These are phyloP conservation scores for Corythaixoides concolor DNA, from an alignment of 2,113 vertebrate genomes.

Conservation along the genomic window DNA sequence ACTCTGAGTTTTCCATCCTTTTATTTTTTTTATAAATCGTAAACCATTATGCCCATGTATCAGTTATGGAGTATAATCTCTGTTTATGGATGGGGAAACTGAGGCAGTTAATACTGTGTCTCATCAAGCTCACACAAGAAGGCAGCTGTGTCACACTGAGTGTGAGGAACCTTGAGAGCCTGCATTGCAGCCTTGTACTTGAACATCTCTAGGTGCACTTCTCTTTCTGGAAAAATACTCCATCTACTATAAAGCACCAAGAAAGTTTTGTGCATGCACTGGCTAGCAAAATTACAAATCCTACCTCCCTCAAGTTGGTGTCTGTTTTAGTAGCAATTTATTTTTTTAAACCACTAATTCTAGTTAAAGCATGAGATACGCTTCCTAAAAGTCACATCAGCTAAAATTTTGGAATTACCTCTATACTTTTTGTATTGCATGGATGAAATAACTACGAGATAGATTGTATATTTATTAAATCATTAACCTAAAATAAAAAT, in stretches of 20 bases:
- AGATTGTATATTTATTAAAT: neutral
- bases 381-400: neutral
- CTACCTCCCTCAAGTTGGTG: neutral
- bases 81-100: neutral
- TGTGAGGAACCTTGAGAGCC: neutral
- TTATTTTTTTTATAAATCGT: neutral
- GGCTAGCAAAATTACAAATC: neutral
- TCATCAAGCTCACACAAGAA: neutral
- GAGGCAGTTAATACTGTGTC: neutral
- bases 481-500: neutral
- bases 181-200: neutral
- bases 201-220: neutral
- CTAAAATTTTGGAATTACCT: neutral
- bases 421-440: neutral
- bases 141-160: neutral
- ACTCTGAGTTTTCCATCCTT: neutral
- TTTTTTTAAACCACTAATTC: neutral
- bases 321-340: neutral
- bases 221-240: neutral
- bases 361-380: neutral
- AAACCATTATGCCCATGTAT: neutral
- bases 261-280: neutral
- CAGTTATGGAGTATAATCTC: neutral
- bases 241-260: neutral
- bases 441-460: neutral